Base-by-base conservation (phyloP, 2,888 invertebrate genomes). In the Zygothrica quintamaculata region DNA sequence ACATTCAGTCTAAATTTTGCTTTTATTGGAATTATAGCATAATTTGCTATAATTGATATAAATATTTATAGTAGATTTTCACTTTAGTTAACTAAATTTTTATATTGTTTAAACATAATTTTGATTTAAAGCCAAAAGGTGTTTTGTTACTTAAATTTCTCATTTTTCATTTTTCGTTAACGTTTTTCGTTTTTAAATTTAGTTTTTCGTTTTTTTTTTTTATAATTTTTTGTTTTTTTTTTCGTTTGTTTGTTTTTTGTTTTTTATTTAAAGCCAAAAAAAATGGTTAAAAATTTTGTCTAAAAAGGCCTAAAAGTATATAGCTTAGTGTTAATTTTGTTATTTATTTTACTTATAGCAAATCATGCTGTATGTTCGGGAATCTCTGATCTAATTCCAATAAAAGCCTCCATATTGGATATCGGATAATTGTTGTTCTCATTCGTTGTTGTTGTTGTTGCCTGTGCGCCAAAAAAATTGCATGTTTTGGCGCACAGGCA, bases 1-100 rank as follows among this genome's bases (percentile, higher is more conserved):
- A 89, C 89, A 89, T 89, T 89, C 89, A 89, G 89, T 89, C 89
- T 89, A 89, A 89, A 77, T 85, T 87, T 88, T 88, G 89, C 89
- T 89, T 89, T 89, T 84, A 89, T 89, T 89, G 88, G 89, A 89
- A 89, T 88, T 85, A 88, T 86, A 84, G 88, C 84, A 86, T 87
- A 85, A 76, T 80, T 80, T 87, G 87, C 87, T 68, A 79, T 82
- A 87, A 87, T 84, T 72, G 75, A 82, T 80, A 75, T 82, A 75
- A 74, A 70, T 77, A 58, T 61, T 75, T 68, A 65, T 74, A 68
- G 53, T 73, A 57, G 57, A 65, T 66, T 62, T 70, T 79, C 44
- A 69, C 15, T 65, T 70, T 66, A 58, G 73, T 74, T 68, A 76
- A 84, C 70, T 81, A 81, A 84, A 85, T 69, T 75, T 78, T n/a